Evolutionary conservation across 1,140 invertebrate species (phyloP).

Genomic region (Drosophila elegans): DNA sequence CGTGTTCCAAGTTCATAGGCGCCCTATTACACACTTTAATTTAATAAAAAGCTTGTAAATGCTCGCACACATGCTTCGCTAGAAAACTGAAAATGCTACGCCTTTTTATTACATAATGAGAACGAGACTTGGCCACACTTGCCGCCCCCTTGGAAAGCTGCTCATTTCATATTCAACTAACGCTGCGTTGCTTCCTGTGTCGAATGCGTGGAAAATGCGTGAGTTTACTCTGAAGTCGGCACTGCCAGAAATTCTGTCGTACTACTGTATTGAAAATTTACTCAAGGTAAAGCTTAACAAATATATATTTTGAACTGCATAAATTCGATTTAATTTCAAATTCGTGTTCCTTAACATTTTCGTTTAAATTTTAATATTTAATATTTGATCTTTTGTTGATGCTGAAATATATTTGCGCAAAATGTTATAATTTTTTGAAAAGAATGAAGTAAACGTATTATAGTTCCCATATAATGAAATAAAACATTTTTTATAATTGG

Average conservation of each 20-base stretch:
- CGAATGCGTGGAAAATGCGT: conserved; percentile 63
- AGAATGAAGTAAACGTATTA: no score
- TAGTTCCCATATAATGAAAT: no score
- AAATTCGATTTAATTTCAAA: no score
- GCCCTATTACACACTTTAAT: conserved; percentile 81
- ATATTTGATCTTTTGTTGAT: no score
- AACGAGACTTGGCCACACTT: conserved; percentile 41
- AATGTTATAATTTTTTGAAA: no score
- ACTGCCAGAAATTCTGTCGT: not conserved
- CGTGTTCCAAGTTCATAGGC: conserved; percentile 69
- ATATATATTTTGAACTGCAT: no score
- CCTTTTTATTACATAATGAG: conserved; percentile 81
- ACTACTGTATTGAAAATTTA: no score
- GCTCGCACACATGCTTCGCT: conserved; percentile 62
- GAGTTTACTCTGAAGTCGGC: conserved; percentile 19
- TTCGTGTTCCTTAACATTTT: no score
- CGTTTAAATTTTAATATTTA: no score
- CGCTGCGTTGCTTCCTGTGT: conserved; percentile 63
- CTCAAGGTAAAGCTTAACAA: no score
- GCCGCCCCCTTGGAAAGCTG: conserved; percentile 21
- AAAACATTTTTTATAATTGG: no score
- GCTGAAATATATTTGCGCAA: no score
- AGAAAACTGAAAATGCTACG: conserved; percentile 56
- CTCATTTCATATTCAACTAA: conserved; percentile 77
- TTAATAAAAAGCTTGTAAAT: conserved; percentile 82